Base-by-base conservation (phyloP, 2,797 vertebrate genomes). In the Sebastes ruberrimus region DNA sequence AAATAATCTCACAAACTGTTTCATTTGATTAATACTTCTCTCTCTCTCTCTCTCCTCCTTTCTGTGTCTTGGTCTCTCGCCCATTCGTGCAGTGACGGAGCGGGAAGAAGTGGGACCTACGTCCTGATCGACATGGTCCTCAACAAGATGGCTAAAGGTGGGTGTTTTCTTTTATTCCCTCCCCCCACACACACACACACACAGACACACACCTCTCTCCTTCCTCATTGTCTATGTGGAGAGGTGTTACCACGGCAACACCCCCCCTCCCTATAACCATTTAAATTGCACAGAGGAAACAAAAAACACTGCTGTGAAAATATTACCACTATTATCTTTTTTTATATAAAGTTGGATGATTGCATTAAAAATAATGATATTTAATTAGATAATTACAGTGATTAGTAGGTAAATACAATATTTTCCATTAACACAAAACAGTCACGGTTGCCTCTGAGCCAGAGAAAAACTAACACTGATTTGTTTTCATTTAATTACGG, bases 81-180 rank as follows among this genome's bases (percentile, higher is more conserved):
- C 94, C 85, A 6, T 46, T 52, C 2, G 4, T 81, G 27, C 97
- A 99, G 98, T 14, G 97, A 99, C 11, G 98, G 98, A 18, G 96
- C 97, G 0, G 98, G 98, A 83, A 95, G 98, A 88, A 97, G 94
- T 71, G 98, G 98, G 84, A 99, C 98, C 86, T 99, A 99, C 94
- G 92, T 99, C 94, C 96, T 99, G 94, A 96, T 99, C 92, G 98
- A 99, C 96, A 99, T 99, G 98, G 98, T 99, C 93, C 97, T 99
- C 95, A 99, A 99, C 95, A 99, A 98, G 96, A 99, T 99, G 98
- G 96, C 97, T 92, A 99, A 99, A 99, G 98, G 98, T 99, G 94
- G 93, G 97, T 73, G 82, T 33, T 1, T 13, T 38, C 4, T 30
- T 30, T 57, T 57, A 3, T 57, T 7, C 16, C 49, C 49, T 1